Conservation (phyloP, 1,140 invertebrate species). For the Paraescarpia echinospica region DNA sequence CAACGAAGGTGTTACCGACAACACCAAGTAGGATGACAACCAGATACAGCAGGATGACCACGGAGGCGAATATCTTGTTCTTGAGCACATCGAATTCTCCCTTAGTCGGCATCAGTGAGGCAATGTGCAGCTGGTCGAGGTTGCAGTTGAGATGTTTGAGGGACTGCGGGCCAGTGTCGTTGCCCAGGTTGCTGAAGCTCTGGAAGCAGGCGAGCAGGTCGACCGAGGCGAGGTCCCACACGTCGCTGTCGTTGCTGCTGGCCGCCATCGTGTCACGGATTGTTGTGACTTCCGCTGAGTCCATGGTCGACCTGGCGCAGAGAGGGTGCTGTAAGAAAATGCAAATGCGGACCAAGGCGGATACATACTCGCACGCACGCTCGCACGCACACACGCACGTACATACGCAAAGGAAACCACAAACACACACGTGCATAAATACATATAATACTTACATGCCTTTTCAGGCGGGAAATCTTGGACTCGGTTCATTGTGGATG, state of each 20-base stretch:
- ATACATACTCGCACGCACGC: background rate
- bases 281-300: background rate
- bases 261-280: background rate
- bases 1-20: constrained; percentile 29
- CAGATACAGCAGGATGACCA: constrained; percentile 21
- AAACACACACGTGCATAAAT: background rate
- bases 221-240: background rate
- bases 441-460: background rate
- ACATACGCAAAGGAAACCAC: background rate
- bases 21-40: constrained; percentile 26
- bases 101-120: background rate
- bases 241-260: background rate
- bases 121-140: constrained; percentile 1
- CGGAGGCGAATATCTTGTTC: constrained; percentile 5
- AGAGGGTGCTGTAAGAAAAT: background rate
- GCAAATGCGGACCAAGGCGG: background rate
- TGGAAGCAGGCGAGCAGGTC: background rate
- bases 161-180: background rate
- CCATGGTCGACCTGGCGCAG: background rate
- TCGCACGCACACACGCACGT: background rate
- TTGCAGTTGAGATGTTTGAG: background rate
- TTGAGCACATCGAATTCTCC: constrained; percentile 21
- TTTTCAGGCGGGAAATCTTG: too few species aligned
- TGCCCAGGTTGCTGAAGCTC: background rate
- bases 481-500: too few species aligned